phyloP scores from a whole-genome alignment of 2,113 vertebrate species.

The Clinocottus analis region DNA sequence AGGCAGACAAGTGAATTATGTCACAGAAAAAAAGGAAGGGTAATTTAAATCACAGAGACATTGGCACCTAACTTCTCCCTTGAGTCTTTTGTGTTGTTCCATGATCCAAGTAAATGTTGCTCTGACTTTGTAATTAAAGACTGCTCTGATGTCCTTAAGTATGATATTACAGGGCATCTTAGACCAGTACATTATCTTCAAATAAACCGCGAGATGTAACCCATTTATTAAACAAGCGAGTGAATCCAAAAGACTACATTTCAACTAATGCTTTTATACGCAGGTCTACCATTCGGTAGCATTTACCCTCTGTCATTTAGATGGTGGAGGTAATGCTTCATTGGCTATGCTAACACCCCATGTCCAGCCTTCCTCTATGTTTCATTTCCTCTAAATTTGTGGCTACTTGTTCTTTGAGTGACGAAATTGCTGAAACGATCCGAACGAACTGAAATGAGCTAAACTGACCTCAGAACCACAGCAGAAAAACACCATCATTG shows the following conservation, averaged over 20 bases:
- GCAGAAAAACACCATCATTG: conserved; percentile 17
- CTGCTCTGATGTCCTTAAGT: conserved; percentile 66
- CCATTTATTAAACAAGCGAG: conserved; percentile 73
- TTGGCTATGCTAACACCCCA: conserved; percentile 41
- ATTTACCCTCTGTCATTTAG: conserved; percentile 68
- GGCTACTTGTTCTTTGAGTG: conserved; percentile 43
- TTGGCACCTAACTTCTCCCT: conserved; percentile 50
- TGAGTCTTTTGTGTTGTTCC: conserved; percentile 62
- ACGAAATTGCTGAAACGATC: conserved; percentile 50
- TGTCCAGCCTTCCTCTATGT: conserved; percentile 39
- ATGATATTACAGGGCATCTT: conserved; percentile 64
- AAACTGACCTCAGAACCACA: conserved; percentile 26
- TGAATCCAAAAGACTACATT: conserved; percentile 66
- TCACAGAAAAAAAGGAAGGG: conserved; percentile 28
- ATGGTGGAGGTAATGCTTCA: conserved; percentile 58
- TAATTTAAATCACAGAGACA: conserved; percentile 67
- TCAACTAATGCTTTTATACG: conserved; percentile 71
- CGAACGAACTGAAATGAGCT: conserved; percentile 21
- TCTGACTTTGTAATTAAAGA: conserved; percentile 76
- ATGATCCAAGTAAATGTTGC: conserved; percentile 57
- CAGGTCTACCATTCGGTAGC: conserved; percentile 45
- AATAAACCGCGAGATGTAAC: conserved; percentile 73
- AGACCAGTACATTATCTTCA: conserved; percentile 75
- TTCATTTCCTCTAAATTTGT: conserved; percentile 55
- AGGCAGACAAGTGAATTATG: conserved; percentile 59